Evolutionary conservation across 1,140 invertebrate species (phyloP), one percentile per base, ranked within the genome.

Genomic region (Drosophila albomicans): DNA sequence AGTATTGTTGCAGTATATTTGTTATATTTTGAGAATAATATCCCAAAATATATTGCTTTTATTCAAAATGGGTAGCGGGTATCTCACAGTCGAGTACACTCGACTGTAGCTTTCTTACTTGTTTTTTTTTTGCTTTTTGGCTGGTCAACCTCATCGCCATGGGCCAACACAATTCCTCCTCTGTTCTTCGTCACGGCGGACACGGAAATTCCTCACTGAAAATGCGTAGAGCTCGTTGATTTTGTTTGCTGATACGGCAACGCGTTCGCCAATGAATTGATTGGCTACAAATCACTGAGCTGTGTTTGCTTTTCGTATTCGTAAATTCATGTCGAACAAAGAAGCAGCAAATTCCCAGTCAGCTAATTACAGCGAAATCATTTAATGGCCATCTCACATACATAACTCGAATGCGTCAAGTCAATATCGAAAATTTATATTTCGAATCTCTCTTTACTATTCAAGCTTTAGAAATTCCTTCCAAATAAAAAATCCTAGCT

Each of bases 221-320:
- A 62, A 68, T 30, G 38, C 48, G 48, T 16, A 41, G n/a, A 67
- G 81, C 78, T 86, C 68, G 75, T 79, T 86, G 81, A 85, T 85
- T 75, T 81, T 86, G 56, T 75, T 78, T 57, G 67, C 67, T 81
- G 82, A 86, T 87, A 86, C 8, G 54, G 28, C 58, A 13, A 13
- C 65, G 28, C 51, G 3, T 25, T 25, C 68, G 54, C 7, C 51
- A 51, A n/a, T 15, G 45, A 46, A 63, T 57, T 51, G 48, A 43
- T 16, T 54, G 62, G 5, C 48, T n/a, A 43, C 3, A 54, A 54
- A 71, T 69, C 28, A 72, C 11, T 32, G 15, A 7, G 45, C 16
- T 3, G 15, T n/a, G 30, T 61, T 54, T 68, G 11, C 46, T 15
- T 56, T 6, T 1, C 3, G 30, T 15, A 45, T 32, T 6, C 25